Evolutionary conservation across 2,797 vertebrate genomes (phyloP).

Genomic region (Ciconia nigra): DNA sequence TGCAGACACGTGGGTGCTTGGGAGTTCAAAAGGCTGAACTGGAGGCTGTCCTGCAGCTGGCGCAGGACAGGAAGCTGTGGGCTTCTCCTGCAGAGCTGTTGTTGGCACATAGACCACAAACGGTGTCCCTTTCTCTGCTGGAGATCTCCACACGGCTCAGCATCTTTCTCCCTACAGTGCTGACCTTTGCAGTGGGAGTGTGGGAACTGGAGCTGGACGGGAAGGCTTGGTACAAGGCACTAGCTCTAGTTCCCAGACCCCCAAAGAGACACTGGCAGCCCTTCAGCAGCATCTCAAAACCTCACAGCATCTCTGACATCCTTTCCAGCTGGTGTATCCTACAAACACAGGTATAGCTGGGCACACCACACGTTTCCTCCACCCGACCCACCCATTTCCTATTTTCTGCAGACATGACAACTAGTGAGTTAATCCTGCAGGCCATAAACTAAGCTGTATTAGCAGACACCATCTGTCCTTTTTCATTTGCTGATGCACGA

Average conservation of each 20-base stretch:
- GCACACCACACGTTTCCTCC: neutral
- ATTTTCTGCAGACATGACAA: constrained; percentile 41
- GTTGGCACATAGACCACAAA: neutral
- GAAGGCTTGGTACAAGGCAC: neutral
- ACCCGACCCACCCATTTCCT: constrained; percentile 36
- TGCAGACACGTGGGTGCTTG: neutral
- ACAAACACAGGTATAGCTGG: constrained; percentile 4
- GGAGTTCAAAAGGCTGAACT: constrained; percentile 21
- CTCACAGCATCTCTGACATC: neutral
- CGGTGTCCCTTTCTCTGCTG: neutral
- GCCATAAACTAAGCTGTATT: constrained; percentile 59
- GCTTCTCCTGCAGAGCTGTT: neutral
- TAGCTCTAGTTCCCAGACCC: neutral
- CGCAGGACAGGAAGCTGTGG: neutral
- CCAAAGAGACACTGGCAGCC: neutral
- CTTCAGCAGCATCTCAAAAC: neutral
- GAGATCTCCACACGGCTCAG: neutral
- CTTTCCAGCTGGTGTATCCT: neutral
- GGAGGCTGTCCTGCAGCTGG: neutral
- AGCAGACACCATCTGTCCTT: constrained; percentile 68
- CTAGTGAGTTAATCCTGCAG: constrained; percentile 55
- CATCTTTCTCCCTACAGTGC: neutral
- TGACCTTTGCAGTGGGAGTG: neutral
- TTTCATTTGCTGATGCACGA: constrained; percentile 67
- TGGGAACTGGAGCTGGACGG: neutral